Evolutionary conservation across 1,140 invertebrate species (phyloP), one percentile per base, ranked within the genome.

Genomic region (Bombus polaris): DNA sequence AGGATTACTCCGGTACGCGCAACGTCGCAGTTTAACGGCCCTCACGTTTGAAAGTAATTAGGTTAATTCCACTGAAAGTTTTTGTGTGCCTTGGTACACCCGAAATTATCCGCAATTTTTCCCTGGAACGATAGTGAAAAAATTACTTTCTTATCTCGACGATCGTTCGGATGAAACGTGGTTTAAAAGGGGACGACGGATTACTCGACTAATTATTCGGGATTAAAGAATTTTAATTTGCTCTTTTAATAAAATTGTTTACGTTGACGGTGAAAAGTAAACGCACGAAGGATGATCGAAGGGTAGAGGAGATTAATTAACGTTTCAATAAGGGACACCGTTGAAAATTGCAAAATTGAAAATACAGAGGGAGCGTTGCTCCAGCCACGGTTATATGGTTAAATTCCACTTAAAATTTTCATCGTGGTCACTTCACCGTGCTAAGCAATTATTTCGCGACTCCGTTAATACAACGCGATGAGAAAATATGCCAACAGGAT

Each of bases 41-140:
- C 62, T 76, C 89, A 86, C 86, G 86, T 90, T 90, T 81, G 83
- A 88, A 90, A 88, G 89, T 90, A 90, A 90, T 90, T 90, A 83
- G 89, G 89, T 90, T 90, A 90, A 90, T 90, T 90, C 76, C 71
- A n/a, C 28, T 78, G 84, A 83, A 88, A 85, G 88, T 86, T 81
- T 83, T 75, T 72, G 89, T 89, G 88, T 88, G 82, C 68, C 81
- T 25, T n/a, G 66, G 68, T 65, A 68, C 73, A 35, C 59, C 75
- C 70, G 81, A 82, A 89, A 90, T 88, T 89, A 85, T 89, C 88
- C 78, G 82, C 76, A 65, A 83, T 83, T 87, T 80, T 70, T 32
- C 79, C 35, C 15, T 68, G 0, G 22, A 72, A 72, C 65, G 47
- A 44, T 18, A 18, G 47, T n/a, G 59, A 39, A 85, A 87, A 89